Evolutionary conservation across 2,113 vertebrate genomes (phyloP), one percentile per base, ranked within the genome.

Genomic region (Bos indicus): DNA sequence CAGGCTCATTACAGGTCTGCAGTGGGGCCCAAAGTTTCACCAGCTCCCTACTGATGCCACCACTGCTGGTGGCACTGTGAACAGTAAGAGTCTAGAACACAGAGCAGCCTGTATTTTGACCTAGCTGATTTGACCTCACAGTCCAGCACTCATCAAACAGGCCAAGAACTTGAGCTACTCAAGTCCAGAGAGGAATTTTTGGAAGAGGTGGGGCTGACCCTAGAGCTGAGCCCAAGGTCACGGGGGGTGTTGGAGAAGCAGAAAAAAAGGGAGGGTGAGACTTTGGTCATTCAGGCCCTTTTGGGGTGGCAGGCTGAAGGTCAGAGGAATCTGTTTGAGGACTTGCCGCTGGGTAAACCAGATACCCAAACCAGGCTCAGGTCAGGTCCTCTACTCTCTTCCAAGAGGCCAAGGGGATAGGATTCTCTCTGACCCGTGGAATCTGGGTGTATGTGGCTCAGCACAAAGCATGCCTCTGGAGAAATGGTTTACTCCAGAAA

Each of bases 201-300:
- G 6, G 48, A 67, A 71, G 88, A 94, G 15, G 17, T 17, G 19
- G 13, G 30, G 2, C 74, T 88, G 60, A 64, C 7, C 36, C 6
- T 19, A 15, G 52, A 94, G 16, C 33, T 78, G 67, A 54, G 21
- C 21, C 33, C 8, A 30, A 1, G 23, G 46, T 54, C 17, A 10
- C 2, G 2, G 52, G 15, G 0, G 51, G 28, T n/a, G 16, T 71
- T 56, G 36, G 21, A 86, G 40, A 54, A 59, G 4, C 21, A 51
- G 14, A 11, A 16, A 80, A 51, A 43, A 84, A 56, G 43, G 48
- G 43, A 56, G 43, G 33, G 43, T 62, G 33, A 88, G 17, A 54
- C 40, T 46, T 23, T 26, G 26, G 0, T n/a, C 0, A 0, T 13
- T 6, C 28, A 3, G 23, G 40, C 15, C 19, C 46, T 56, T 23